These are phyloP conservation scores for Sapajus apella DNA, from an alignment of 2,113 vertebrate species.

Conservation along the genomic window DNA sequence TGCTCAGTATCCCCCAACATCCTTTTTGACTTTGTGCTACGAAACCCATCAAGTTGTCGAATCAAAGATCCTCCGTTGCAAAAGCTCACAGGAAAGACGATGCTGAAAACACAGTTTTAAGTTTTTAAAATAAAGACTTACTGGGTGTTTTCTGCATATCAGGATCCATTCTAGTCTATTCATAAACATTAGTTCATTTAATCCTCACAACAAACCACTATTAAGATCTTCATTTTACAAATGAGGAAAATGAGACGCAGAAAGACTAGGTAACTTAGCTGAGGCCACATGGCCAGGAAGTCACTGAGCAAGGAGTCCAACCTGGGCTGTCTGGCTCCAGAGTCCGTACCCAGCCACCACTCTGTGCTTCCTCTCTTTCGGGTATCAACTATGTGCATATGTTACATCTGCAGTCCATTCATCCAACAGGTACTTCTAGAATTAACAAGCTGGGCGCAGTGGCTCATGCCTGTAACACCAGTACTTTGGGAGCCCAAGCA, in stretches of 20 bases:
- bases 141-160: not conserved
- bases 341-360: not conserved
- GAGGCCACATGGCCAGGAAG: not conserved
- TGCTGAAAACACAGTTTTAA: not conserved
- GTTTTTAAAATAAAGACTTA: not conserved
- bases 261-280: accelerated
- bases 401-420: not conserved
- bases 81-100: not conserved
- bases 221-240: not conserved
- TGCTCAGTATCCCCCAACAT: too few relatives aligned
- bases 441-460: not conserved
- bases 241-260: not conserved
- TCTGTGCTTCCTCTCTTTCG: not conserved
- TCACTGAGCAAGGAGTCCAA: not conserved
- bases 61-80: not conserved
- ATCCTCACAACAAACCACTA: not conserved
- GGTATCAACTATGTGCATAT: not conserved
- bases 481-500: too few relatives aligned
- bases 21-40: too few relatives aligned
- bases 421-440: not conserved
- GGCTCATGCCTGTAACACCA: too few relatives aligned
- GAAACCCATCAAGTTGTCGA: not conserved
- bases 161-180: not conserved
- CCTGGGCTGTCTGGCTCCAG: too few relatives aligned
- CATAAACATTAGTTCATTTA: not conserved